A percentile compares a stretch with the other conserved stretches of the same genome.
Evolutionary conservation across 2,888 invertebrate genomes (phyloP).

Genomic region (Lamproptera curius): DNA sequence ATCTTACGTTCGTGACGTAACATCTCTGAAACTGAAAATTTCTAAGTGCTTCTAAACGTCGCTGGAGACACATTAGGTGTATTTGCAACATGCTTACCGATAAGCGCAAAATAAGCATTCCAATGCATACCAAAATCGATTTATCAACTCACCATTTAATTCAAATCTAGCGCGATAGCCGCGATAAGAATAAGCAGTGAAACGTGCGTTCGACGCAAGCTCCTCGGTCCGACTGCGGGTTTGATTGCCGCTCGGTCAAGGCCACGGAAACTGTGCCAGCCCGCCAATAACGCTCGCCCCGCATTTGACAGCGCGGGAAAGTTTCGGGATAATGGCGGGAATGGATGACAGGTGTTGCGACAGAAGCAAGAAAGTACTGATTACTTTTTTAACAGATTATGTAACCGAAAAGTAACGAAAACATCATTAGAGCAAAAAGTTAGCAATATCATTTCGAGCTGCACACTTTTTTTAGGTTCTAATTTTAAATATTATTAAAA

Average conservation of each 20-base stretch:
- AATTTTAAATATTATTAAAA: too few relatives aligned
- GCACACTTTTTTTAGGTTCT: too few relatives aligned
- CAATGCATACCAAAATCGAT: conserved; percentile 8
- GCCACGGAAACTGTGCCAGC: conserved; percentile 67
- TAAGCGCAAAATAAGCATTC: too few relatives aligned
- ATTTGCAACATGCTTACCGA: too few relatives aligned
- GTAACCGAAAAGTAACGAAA: too few relatives aligned
- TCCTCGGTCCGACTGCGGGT: conserved; percentile 62
- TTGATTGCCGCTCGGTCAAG: conserved; percentile 55
- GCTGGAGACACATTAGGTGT: too few relatives aligned
- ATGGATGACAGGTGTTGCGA: conserved; percentile 19
- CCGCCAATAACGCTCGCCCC: conserved; percentile 44
- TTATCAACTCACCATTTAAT: conserved; percentile 59
- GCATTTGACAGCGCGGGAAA: conserved; percentile 63
- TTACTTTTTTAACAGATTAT: too few relatives aligned
- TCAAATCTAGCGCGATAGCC: conserved; percentile 40
- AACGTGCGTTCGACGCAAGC: conserved; percentile 39
- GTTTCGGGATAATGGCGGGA: conserved; percentile 27
- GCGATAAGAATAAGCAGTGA: conserved; percentile 22
- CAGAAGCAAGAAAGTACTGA: conserved; percentile 1
- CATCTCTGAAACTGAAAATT: conserved; percentile 13
- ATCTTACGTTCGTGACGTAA: conserved; percentile 15
- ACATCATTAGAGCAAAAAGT: too few relatives aligned
- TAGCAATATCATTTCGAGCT: too few relatives aligned
- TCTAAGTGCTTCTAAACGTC: conserved; percentile 3